Percentiles rank a stretch among this genome's conserved stretches.
Conservation (phyloP, 2,113 vertebrate genomes). For the Peromyscus polionotus region DNA sequence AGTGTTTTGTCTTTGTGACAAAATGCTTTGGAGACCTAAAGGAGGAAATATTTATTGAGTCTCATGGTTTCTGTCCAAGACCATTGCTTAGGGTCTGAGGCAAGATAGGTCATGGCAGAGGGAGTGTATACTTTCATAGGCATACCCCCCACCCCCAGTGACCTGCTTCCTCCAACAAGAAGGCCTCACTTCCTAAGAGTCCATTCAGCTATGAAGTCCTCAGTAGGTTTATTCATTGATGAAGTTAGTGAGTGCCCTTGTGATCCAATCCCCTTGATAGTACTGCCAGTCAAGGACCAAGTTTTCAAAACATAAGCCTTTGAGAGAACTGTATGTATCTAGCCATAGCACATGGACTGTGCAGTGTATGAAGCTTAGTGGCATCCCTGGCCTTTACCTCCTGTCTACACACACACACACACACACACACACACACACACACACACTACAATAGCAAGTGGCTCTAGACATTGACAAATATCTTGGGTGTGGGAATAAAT, state of each 20-base stretch:
- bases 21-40: not conserved
- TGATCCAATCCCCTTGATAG: not conserved
- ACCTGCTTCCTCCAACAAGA: not conserved
- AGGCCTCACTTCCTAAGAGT: not conserved
- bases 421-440: not conserved
- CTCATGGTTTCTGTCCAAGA: not conserved
- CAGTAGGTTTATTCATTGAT: not conserved
- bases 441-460: not conserved
- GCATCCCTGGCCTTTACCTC: not conserved
- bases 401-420: not conserved
- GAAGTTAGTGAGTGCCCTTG: not conserved
- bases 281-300: not conserved
- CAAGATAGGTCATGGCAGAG: not conserved
- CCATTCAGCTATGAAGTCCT: not conserved
- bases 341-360: not conserved
- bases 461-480: not conserved
- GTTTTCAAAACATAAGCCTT: not conserved
- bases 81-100: not conserved
- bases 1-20: not conserved
- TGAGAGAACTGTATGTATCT: not conserved
- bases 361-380: not conserved
- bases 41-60: not conserved
- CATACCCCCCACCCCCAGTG: not conserved
- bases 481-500: not conserved
- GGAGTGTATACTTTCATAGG: not conserved